phyloP scores from a whole-genome alignment of 2,888 invertebrate genomes.

The Mechanitis messenoides region DNA sequence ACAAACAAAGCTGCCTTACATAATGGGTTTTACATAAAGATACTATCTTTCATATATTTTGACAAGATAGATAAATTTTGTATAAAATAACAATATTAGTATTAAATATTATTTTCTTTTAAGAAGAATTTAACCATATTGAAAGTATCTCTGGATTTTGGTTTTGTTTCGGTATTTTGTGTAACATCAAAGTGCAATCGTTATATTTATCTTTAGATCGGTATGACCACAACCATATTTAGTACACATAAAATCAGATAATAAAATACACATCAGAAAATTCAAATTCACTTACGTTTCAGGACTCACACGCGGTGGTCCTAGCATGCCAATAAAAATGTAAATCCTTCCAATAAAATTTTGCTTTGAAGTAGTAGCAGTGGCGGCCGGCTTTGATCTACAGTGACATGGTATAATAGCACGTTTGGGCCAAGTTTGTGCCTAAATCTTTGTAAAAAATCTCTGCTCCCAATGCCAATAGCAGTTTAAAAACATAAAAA shows the following conservation, averaged over 20 bases:
- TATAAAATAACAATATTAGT: background rate
- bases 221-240: no score
- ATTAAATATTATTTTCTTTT: no score
- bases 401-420: slow-evolving; percentile 51
- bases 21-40: slow-evolving; percentile 56
- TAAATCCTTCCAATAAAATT: slow-evolving; percentile 72
- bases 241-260: slow-evolving; percentile 65
- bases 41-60: slow-evolving; percentile 38
- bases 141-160: no score
- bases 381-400: slow-evolving; percentile 61
- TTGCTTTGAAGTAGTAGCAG: slow-evolving; percentile 67
- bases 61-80: background rate
- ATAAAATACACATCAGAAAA: slow-evolving; percentile 76
- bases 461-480: slow-evolving; percentile 36
- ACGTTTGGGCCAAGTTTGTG: slow-evolving; percentile 45
- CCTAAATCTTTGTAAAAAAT: slow-evolving; percentile 40
- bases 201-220: no score
- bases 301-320: slow-evolving; percentile 65
- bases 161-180: no score
- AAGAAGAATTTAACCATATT: no score
- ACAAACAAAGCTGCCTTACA: slow-evolving; percentile 60
- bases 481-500: background rate
- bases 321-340: slow-evolving; percentile 75
- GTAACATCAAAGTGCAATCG: no score
- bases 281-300: slow-evolving; percentile 76